Evolutionary conservation across 2,888 invertebrate genomes (phyloP).

Genomic region (Oeneis ivallda): DNA sequence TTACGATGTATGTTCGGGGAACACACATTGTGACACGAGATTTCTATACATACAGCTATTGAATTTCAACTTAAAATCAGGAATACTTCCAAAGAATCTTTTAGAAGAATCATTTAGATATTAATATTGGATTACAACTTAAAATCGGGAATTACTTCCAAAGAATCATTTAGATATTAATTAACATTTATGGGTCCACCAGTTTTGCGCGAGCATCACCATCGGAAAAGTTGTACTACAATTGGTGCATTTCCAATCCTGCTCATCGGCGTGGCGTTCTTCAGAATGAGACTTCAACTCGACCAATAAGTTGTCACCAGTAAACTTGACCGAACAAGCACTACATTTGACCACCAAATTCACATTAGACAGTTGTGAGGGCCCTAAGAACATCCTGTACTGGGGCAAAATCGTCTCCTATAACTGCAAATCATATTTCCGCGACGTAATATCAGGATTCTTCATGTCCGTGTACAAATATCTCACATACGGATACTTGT

Average conservation of each 20-base stretch:
- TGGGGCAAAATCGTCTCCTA: constrained; percentile 54
- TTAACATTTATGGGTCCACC: constrained; percentile 54
- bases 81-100: no score
- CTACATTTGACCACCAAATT: constrained; percentile 51
- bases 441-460: constrained; percentile 7
- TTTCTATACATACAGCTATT: no score
- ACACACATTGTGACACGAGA: no score
- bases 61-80: no score
- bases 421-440: constrained; percentile 53
- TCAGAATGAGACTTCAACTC: constrained; percentile 50
- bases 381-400: constrained; percentile 39
- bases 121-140: no score
- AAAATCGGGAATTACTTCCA: no score
- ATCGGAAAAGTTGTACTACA: constrained; percentile 47
- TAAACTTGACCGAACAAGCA: constrained; percentile 46
- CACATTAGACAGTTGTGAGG: background rate
- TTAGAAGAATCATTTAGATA: no score
- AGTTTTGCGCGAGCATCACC: constrained; percentile 41
- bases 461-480: constrained; percentile 49
- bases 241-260: constrained; percentile 53
- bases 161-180: no score
- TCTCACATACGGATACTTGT: constrained; percentile 53
- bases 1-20: no score
- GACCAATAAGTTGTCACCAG: constrained; percentile 31
- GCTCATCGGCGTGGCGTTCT: constrained; percentile 49